Percentiles rank a stretch among this genome's conserved stretches.
phyloP scores from a whole-genome alignment of 2,888 invertebrate genomes.

The Cosmopolites sordidus region DNA sequence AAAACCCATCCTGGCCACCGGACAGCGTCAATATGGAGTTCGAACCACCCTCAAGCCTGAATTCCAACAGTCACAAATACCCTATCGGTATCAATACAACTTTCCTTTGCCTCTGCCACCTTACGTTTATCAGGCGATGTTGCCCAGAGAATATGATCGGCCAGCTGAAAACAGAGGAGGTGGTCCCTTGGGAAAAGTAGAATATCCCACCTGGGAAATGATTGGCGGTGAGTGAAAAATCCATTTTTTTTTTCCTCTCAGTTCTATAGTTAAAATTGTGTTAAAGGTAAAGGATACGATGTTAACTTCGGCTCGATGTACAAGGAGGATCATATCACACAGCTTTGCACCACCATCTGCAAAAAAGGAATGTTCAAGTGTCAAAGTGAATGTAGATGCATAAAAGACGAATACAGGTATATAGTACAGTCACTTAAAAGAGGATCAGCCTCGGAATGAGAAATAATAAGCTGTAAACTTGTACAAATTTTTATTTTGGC shows the following conservation, averaged over 20 bases:
- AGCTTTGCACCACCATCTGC: constrained; percentile 8
- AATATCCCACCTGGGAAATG: constrained; percentile 33
- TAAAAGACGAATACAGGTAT: constrained; percentile 46
- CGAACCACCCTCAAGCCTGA: constrained; percentile 43
- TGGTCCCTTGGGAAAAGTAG: constrained; percentile 34
- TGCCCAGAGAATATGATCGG: constrained; percentile 27
- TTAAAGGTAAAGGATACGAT: constrained; percentile 10
- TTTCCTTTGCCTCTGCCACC: constrained; percentile 18
- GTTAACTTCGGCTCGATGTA: constrained; percentile 4
- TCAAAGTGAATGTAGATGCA: constrained; percentile 62
- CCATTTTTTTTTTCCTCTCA: too few species aligned
- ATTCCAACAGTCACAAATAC: constrained; percentile 31
- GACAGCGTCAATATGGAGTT: constrained; percentile 45
- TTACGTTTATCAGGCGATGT: constrained; percentile 33
- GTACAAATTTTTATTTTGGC: too few species aligned
- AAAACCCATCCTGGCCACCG: constrained; percentile 45
- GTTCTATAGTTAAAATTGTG: too few species aligned
- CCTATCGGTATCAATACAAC: not conserved
- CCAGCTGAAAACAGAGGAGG: constrained; percentile 24
- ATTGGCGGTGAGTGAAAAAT: constrained; percentile 14
- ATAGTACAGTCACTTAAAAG: too few species aligned
- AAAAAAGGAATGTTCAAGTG: constrained; percentile 51
- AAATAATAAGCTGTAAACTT: too few species aligned
- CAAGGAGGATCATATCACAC: constrained; percentile 1
- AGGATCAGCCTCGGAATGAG: too few species aligned